Evolutionary conservation across 2,888 invertebrate species (phyloP), one percentile per base, ranked within the genome.

Genomic region (Drosophila maculinotata): DNA sequence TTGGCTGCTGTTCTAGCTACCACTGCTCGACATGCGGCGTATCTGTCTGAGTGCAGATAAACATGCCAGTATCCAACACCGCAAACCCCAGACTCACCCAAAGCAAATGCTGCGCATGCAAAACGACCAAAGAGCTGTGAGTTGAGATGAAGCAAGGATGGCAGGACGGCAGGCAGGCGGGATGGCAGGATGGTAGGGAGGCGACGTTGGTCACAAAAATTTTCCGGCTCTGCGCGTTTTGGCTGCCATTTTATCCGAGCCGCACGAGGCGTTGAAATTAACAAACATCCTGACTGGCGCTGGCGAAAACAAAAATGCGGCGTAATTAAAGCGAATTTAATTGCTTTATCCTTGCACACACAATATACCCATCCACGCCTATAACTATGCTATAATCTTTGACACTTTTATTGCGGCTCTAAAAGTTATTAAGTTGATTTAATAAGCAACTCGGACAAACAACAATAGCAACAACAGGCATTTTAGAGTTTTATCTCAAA

Each of bases 341-440:
- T 81, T 82, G 87, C 81, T 84, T 81, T 87, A 79, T 78, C 64
- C 72, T 59, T 45, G 23, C 53, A 10, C n/a, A 8, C 26, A 25
- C 12, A 12, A 41, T 39, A 14, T 20, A 15, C 8, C 25, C 39
- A 49, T 1, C 10, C 28, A 0, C 69, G 76, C 63, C 76, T 76
- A 76, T 81, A 87, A 79, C 85, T 83, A 79, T 83, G 87, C 89
- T 82, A 88, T 89, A 81, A 89, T 89, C 84, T 89, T 88, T 89
- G 89, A 89, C 89, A 89, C 88, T 89, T 89, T 89, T 89, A 89
- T 89, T 89, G 83, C 90, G 69, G 69, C 84, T 82, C 79, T 76
- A 84, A 86, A 89, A 90, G 90, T 90, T 89, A 89, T 90, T 89
- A 90, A 89, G 79, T 89, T 90, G 89, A 89, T 89, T 89, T 89